Conservation (phyloP, 2,113 vertebrate genomes). For the Poeciliopsis retropinna region DNA sequence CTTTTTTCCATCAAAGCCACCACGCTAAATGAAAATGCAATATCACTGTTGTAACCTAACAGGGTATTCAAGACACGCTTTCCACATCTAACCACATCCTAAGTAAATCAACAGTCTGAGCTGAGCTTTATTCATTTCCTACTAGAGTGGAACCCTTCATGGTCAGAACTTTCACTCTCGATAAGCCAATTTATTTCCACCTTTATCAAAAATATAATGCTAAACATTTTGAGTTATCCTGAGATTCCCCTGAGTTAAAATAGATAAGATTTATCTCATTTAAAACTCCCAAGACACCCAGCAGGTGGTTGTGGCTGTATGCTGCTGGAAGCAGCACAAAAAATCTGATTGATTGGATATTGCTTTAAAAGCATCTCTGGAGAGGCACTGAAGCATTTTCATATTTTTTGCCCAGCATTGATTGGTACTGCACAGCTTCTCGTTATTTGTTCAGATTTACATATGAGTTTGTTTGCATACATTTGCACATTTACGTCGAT, state of each 20-base stretch:
- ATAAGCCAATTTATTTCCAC: neutral
- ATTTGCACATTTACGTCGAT: neutral
- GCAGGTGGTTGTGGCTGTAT: constrained; percentile 26
- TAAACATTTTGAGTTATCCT: neutral
- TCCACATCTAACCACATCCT: neutral
- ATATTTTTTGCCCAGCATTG: constrained; percentile 27
- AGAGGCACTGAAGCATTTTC: constrained; percentile 24
- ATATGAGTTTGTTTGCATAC: neutral
- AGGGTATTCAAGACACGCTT: neutral
- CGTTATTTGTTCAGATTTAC: constrained; percentile 23
- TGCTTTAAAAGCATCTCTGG: constrained; percentile 39
- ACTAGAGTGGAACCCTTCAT: neutral
- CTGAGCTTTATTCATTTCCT: neutral
- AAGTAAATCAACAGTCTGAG: neutral
- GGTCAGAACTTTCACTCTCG: neutral
- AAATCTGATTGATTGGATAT: constrained; percentile 55
- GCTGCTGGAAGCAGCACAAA: constrained; percentile 44
- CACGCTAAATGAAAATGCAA: neutral
- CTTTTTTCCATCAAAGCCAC: neutral
- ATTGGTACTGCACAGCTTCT: constrained; percentile 34
- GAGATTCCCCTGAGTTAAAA: constrained; percentile 3
- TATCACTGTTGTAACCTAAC: neutral
- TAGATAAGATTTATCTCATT: constrained; percentile 60
- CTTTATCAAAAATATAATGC: neutral
- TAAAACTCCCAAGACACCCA: constrained; percentile 54